A percentile compares a stretch with the other conserved stretches of the same genome.
phyloP scores from a whole-genome alignment of 92 coral and sea anemone genomes.

The Phenganax marumi region DNA sequence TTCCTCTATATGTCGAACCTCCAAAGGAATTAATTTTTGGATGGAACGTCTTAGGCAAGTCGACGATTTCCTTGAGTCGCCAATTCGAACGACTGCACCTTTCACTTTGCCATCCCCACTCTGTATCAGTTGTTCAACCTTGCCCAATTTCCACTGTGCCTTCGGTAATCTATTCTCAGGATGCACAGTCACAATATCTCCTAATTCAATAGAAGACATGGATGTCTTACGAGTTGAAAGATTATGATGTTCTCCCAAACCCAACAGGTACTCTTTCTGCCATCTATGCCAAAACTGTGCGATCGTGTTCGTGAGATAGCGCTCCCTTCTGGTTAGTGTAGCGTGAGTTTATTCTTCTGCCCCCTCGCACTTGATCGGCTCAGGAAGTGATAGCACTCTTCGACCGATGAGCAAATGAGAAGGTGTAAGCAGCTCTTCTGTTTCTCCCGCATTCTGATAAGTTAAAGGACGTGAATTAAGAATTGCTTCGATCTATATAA shows the following conservation, averaged over 20 bases:
- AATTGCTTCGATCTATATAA: background rate
- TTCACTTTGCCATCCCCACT: conserved; percentile 50
- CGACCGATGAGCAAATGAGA: background rate
- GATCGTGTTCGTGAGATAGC: conserved; percentile 2
- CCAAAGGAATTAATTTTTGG: conserved; percentile 51
- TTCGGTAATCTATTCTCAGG: conserved; percentile 2
- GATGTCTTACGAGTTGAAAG: conserved; percentile 12
- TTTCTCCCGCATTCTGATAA: background rate
- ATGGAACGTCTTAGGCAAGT: conserved; percentile 53
- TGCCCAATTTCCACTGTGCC: conserved; percentile 23
- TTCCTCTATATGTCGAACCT: background rate
- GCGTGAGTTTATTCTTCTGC: background rate
- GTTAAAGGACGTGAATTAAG: background rate
- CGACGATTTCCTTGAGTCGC: conserved; percentile 35
- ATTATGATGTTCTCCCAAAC: conserved; percentile 46
- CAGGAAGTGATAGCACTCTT: background rate
- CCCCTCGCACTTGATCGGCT: background rate
- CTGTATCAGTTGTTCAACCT: conserved; percentile 42
- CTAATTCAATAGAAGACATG: conserved; percentile 17
- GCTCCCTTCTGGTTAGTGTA: conserved; percentile 24
- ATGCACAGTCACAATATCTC: conserved; percentile 21
- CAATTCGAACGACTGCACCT: conserved; percentile 57
- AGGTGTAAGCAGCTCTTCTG: conserved; percentile 1
- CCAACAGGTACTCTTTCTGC: conserved; percentile 58
- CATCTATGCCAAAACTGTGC: conserved; percentile 52